Evolutionary conservation across 2,113 vertebrate genomes (phyloP).

Genomic region (Hemiprocne comata): DNA sequence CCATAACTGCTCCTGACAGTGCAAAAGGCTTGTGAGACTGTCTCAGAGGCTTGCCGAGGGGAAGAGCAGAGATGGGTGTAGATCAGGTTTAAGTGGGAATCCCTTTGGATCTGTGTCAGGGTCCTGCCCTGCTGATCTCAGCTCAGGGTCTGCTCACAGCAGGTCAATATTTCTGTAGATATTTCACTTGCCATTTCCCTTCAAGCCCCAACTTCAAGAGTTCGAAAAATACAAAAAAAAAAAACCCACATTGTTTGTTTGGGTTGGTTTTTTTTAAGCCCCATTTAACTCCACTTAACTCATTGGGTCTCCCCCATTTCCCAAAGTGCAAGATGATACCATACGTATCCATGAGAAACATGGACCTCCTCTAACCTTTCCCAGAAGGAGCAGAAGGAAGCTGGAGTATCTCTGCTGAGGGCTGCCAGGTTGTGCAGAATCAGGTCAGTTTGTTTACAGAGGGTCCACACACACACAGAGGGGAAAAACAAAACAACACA

Average conservation of each 20-base stretch:
- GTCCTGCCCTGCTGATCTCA: neutral
- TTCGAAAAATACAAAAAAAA: neutral
- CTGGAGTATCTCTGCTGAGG: neutral
- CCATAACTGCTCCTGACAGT: neutral
- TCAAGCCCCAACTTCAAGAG: neutral
- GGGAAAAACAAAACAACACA: too few relatives aligned
- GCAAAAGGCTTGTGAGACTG: fast-evolving
- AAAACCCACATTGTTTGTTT: too few relatives aligned
- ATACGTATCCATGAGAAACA: fast-evolving
- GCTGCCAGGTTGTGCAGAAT: neutral
- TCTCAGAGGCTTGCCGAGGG: neutral
- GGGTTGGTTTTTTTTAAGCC: neutral
- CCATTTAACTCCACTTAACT: neutral
- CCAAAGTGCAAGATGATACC: neutral
- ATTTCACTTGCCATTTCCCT: neutral
- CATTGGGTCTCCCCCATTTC: neutral
- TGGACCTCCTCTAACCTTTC: neutral
- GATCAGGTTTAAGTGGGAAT: neutral
- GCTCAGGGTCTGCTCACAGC: neutral
- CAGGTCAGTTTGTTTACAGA: neutral
- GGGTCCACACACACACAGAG: neutral
- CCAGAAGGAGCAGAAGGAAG: neutral
- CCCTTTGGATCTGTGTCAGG: neutral
- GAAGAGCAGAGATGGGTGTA: neutral
- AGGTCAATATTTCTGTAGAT: fast-evolving